phyloP scores from a whole-genome alignment of 2,888 invertebrate species.

The Nowickia ferox region DNA sequence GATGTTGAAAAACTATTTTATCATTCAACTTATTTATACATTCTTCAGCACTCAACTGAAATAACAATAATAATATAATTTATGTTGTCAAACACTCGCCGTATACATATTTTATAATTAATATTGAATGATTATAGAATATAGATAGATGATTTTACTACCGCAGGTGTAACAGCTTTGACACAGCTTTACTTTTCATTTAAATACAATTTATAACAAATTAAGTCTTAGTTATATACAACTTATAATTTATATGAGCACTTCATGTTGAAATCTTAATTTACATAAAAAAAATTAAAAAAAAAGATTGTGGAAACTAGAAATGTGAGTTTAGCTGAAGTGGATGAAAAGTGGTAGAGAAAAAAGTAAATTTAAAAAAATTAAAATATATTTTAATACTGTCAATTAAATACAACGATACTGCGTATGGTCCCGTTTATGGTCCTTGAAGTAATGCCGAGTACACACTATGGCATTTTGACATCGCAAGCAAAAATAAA shows the following conservation, averaged over 20 bases:
- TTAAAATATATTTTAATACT: too few species aligned
- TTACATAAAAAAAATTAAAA: background rate
- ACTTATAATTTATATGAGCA: slow-evolving; percentile 2
- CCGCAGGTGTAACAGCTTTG: slow-evolving; percentile 51
- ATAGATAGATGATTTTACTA: slow-evolving; percentile 23
- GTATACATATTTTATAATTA: background rate
- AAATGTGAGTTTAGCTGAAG: too few species aligned
- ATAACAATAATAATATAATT: background rate
- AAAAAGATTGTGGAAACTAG: background rate
- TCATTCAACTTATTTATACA: too few species aligned
- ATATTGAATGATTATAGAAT: slow-evolving; percentile 16
- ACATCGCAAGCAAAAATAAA: too few species aligned
- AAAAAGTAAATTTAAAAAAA: too few species aligned
- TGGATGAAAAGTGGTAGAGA: too few species aligned
- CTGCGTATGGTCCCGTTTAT: too few species aligned
- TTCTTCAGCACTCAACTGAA: too few species aligned
- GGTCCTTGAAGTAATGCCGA: too few species aligned
- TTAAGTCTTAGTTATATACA: slow-evolving; percentile 11
- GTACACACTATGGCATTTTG: too few species aligned
- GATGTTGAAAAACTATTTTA: too few species aligned
- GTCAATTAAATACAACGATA: too few species aligned
- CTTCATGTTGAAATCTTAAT: slow-evolving; percentile 3
- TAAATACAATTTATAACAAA: slow-evolving; percentile 44
- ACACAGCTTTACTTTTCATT: slow-evolving; percentile 24
- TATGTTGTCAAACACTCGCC: background rate